Evolutionary conservation across 92 coral and sea anemone genomes (phyloP).

Genomic region (Pocillopora grandis): DNA sequence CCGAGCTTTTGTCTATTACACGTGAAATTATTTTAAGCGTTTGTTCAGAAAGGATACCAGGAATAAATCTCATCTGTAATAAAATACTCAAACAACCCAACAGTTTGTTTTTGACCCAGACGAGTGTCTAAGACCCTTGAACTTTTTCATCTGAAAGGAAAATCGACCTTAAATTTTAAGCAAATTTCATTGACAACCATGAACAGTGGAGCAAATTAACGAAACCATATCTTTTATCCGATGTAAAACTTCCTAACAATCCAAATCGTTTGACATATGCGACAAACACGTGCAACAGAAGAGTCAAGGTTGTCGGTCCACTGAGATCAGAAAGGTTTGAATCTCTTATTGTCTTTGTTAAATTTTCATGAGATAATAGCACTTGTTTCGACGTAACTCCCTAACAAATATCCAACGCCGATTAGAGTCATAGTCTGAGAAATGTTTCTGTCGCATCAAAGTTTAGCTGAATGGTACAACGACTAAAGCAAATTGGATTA

Average conservation of each 20-base stretch:
- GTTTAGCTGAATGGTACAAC: slow-evolving; percentile 1
- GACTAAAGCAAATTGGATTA: not conserved
- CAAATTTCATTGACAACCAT: not conserved
- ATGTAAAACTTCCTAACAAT: not conserved
- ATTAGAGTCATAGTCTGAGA: not conserved
- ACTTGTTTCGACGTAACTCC: not conserved
- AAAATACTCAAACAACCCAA: not conserved
- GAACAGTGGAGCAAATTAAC: not conserved
- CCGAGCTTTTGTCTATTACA: not conserved
- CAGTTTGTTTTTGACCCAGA: slow-evolving; percentile 11
- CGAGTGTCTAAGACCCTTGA: slow-evolving; percentile 2
- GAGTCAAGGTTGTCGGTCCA: not conserved
- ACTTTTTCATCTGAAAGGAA: not conserved
- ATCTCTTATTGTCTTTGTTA: not conserved
- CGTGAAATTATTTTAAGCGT: not conserved
- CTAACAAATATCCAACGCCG: not conserved
- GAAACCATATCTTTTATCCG: not conserved
- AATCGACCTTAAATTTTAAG: not conserved
- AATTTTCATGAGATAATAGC: not conserved
- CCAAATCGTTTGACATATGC: not conserved
- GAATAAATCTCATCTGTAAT: not conserved
- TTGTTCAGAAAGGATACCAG: not conserved
- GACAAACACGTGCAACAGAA: not conserved
- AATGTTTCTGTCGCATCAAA: not conserved
- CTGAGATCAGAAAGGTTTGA: not conserved